Base-by-base conservation (phyloP, 2,888 invertebrate genomes). In the Neoscelio sp. region DNA sequence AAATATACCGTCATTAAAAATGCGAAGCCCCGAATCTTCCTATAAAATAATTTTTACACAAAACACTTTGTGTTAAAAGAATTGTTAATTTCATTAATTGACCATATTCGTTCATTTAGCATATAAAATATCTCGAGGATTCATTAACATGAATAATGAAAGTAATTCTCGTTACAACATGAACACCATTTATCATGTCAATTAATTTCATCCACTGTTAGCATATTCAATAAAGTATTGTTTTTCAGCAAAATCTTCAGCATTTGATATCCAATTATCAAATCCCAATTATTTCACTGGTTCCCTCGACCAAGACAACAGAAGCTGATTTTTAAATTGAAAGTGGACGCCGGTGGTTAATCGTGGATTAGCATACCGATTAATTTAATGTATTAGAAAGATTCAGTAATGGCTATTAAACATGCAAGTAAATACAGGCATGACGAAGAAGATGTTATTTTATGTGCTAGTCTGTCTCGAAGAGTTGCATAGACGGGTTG, bases 311-410 rank as follows among this genome's bases (percentile, higher is more conserved):
- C 15, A 15, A 15, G 15, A 38, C 38, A 38, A 8, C n/a, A 7
- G 1, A n/a, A 38, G n/a, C 15, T 15, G 38, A 38, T 7, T 38
- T 38, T 15, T 42, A 8, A 28, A 30, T 30, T 28, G 67, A 67
- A 67, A 67, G 40, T 52, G 42, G 30, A 26, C 18, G 8, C 52
- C 12, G 6, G 8, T 33, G 54, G 2, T 58, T 30, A 81, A 79
- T 62, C 50, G 52, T 54, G 33, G 48, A 85, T 86, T 85, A 83
- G 80, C 82, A 84, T 82, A 81, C 68, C 62, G 58, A 80, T 74
- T 54, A 50, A 54, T 79, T 82, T 82, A 80, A 82, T 78, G 80
- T 50, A 35, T 48, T 62, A 33, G 52, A 28, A 68, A 76, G 64
- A 67, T 74, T 78, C 75, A n/a, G 60, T 79, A 80, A 77, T 50